Base-by-base conservation (phyloP, 2,113 vertebrate species). In the Triplophysa siluroides region DNA sequence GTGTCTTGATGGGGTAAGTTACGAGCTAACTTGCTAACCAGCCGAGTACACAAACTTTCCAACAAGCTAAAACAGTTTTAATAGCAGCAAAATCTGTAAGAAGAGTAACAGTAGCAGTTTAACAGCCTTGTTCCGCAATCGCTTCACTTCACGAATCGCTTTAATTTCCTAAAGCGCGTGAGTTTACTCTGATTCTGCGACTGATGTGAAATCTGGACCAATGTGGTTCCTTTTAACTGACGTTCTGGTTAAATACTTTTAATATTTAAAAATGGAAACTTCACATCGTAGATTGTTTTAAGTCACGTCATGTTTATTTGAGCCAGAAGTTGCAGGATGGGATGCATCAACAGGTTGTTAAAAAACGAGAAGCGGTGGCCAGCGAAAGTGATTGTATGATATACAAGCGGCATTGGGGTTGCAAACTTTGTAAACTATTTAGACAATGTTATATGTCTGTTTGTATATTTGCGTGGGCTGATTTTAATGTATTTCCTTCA, bases 311-410 rank as follows among this genome's bases (percentile, higher is more conserved):
- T 43, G 41, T 73, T 73, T 41, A 41, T 29, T 2, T 13, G 1
- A 23, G 58, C 8, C 58, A 29, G 43, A 26, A 29, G 41, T 61
- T 64, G 13, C 61, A 33, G 24, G 24, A 2, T 54, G 23, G 74
- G 43, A 77, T 6, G 43, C 24, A 77, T 77, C 74, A 77, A 77
- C 74, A 77, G 74, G 74, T 77, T 77, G 74, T 45, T 47, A 16
- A 29, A 10, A 24, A 41, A 29, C 21, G 54, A 21, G n/a, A 10
- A 65, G 24, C 23, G 74, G 61, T 26, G 11, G 5, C 12, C 45
- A 9, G 43, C 43, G 24, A 52, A 76, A 76, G 60, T 54, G 12
- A 16, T 26, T 45, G 21, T 18, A 0, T 52, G 11, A 19, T 18
- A 26, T 12, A 61, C 13, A 3, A 41, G 68, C 23, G 13, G 54